Percentiles rank a stretch among this genome's conserved stretches.
phyloP scores from a whole-genome alignment of 1,140 invertebrate genomes.

The Nephotettix cincticeps region DNA sequence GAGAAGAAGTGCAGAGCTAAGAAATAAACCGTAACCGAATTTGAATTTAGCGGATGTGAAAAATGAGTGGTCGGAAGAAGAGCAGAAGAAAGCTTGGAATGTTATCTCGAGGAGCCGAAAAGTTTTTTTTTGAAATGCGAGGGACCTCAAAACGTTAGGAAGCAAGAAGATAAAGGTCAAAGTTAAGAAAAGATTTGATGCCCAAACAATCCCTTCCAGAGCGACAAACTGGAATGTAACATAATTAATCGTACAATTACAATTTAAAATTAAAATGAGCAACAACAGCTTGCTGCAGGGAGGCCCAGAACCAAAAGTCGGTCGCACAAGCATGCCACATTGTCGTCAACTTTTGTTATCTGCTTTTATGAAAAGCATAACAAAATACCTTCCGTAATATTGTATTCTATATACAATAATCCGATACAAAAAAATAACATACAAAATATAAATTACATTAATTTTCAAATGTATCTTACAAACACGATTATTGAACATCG shows the following conservation, averaged over 20 bases:
- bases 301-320: slow-evolving; percentile 26
- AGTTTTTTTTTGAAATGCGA: slow-evolving; percentile 21
- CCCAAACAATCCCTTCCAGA: slow-evolving; percentile 36
- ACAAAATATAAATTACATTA: slow-evolving; percentile 12
- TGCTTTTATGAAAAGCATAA: slow-evolving; percentile 19
- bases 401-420: background rate
- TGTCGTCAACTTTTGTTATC: slow-evolving; percentile 14
- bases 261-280: slow-evolving; percentile 30
- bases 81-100: slow-evolving; percentile 24
- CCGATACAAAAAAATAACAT: background rate
- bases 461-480: slow-evolving; percentile 4
- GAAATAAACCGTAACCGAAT: slow-evolving; percentile 31
- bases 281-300: slow-evolving; percentile 12
- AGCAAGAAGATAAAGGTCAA: background rate
- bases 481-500: background rate
- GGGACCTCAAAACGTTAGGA: slow-evolving; percentile 14
- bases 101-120: slow-evolving; percentile 13
- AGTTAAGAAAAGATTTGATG: slow-evolving; percentile 26
- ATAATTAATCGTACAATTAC: slow-evolving; percentile 16
- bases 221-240: slow-evolving; percentile 28
- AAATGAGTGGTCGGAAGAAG: slow-evolving; percentile 1
- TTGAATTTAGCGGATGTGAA: slow-evolving; percentile 1
- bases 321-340: background rate
- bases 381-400: background rate
- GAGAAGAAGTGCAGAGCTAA: slow-evolving; percentile 24